Evolutionary conservation across 2,113 vertebrate genomes (phyloP).

Genomic region (Polypterus senegalus): DNA sequence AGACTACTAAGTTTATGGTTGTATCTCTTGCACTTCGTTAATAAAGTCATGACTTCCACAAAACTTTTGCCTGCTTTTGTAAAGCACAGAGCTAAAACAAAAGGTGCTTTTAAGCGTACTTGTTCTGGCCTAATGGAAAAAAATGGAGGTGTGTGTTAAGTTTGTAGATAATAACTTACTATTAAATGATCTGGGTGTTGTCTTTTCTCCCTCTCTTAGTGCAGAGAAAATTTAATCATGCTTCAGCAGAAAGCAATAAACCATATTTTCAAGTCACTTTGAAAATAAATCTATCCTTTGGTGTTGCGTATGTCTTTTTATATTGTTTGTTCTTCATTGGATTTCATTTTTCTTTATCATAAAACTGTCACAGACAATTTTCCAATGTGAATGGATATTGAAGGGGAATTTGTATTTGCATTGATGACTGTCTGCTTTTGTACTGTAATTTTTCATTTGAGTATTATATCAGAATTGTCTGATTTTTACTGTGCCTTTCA

Average conservation of each 20-base stretch:
- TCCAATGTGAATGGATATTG: slow-evolving; percentile 46
- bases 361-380: slow-evolving; percentile 52
- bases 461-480: slow-evolving; percentile 90
- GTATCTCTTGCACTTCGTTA: too few relatives aligned
- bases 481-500: slow-evolving; percentile 97
- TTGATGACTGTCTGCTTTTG: slow-evolving; percentile 82
- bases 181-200: background rate
- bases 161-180: too few relatives aligned
- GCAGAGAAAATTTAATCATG: slow-evolving; percentile 13
- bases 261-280: slow-evolving; percentile 57
- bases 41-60: too few relatives aligned
- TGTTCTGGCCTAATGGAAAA: too few relatives aligned
- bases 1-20: too few relatives aligned
- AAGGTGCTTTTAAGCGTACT: too few relatives aligned
- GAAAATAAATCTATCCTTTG: slow-evolving; percentile 38
- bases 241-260: slow-evolving; percentile 85
- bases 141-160: too few relatives aligned
- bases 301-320: slow-evolving; percentile 53
- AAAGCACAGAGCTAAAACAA: too few relatives aligned
- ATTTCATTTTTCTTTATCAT: slow-evolving; percentile 38
- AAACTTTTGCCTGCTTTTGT: too few relatives aligned
- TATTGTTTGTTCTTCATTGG: slow-evolving; percentile 52
- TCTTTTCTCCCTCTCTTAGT: slow-evolving; percentile 9
- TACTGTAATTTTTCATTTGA: slow-evolving; percentile 86
- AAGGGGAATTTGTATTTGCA: slow-evolving; percentile 76